Conservation (phyloP, 2,888 invertebrate genomes). For the Magallana nippona region DNA sequence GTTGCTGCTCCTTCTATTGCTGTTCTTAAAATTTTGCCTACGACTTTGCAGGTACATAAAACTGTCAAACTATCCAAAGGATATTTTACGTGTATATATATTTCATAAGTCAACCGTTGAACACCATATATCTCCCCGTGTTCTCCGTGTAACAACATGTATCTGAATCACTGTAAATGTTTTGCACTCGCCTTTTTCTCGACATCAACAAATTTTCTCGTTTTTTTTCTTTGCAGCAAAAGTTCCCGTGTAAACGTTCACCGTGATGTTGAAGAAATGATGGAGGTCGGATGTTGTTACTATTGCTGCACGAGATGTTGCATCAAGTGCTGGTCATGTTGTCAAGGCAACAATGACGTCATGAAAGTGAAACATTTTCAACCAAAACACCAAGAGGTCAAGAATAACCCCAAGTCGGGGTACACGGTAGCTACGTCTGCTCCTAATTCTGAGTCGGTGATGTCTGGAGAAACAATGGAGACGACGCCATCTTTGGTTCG, state of each 20-base stretch:
- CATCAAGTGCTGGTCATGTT: conserved; percentile 28
- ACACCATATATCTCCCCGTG: too few species aligned
- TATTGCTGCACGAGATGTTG: conserved; percentile 35
- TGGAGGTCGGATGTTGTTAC: conserved; percentile 38
- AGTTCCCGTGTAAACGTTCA: neutral
- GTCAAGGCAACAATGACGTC: conserved; percentile 16
- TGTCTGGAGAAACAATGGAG: neutral
- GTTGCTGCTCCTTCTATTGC: conserved; percentile 11
- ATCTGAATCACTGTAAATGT: too few species aligned
- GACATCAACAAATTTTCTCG: too few species aligned
- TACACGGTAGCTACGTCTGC: neutral
- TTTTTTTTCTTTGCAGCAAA: too few species aligned
- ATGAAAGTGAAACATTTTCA: neutral
- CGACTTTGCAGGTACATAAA: conserved; percentile 35
- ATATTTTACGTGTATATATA: too few species aligned
- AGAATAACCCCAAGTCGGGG: neutral
- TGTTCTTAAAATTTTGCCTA: conserved; percentile 22
- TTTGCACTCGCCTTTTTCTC: too few species aligned
- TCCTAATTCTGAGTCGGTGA: neutral
- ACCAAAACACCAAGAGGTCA: neutral
- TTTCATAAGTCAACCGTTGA: too few species aligned
- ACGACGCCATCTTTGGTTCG: conserved; percentile 26
- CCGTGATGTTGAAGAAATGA: conserved; percentile 12
- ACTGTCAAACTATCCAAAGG: neutral
- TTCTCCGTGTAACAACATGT: too few species aligned